A percentile compares a stretch with the other conserved stretches of the same genome.
These are phyloP conservation scores for Bedellia somnulentella DNA, from an alignment of 2,888 invertebrate species.

Conservation along the genomic window DNA sequence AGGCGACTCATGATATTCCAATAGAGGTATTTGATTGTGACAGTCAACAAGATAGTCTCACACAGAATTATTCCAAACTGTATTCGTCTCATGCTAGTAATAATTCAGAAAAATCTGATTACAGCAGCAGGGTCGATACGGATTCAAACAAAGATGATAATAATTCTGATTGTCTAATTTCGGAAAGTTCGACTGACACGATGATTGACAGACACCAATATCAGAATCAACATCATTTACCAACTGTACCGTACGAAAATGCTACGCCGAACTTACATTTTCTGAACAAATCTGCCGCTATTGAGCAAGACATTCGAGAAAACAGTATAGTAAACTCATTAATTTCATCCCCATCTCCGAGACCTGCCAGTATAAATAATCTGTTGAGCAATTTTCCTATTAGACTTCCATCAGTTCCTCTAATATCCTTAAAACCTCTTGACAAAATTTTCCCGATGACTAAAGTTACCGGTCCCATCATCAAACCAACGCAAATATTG, in stretches of 20 bases:
- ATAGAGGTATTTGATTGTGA: constrained; percentile 49
- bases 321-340: constrained; percentile 29
- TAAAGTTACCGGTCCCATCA: constrained; percentile 43
- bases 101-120: constrained; percentile 21
- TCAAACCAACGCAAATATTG: constrained; percentile 42
- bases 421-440: constrained; percentile 32
- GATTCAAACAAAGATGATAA: constrained; percentile 41
- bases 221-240: constrained; percentile 24
- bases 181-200: constrained; percentile 34
- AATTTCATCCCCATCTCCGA: constrained; percentile 27
- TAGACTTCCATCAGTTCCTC: constrained; percentile 29
- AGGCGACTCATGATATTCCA: constrained; percentile 28
- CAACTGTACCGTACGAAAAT: constrained; percentile 24
- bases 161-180: constrained; percentile 40
- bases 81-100: constrained; percentile 23
- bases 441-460: constrained; percentile 36
- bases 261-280: constrained; percentile 33
- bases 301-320: constrained; percentile 33
- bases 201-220: constrained; percentile 35
- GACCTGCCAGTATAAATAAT: constrained; percentile 26
- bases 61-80: constrained; percentile 32
- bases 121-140: constrained; percentile 25
- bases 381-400: constrained; percentile 50
- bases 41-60: constrained; percentile 33
- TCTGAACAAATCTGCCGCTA: constrained; percentile 28